phyloP scores from a whole-genome alignment of 2,797 vertebrate species.

The Acipenser oxyrinchus region DNA sequence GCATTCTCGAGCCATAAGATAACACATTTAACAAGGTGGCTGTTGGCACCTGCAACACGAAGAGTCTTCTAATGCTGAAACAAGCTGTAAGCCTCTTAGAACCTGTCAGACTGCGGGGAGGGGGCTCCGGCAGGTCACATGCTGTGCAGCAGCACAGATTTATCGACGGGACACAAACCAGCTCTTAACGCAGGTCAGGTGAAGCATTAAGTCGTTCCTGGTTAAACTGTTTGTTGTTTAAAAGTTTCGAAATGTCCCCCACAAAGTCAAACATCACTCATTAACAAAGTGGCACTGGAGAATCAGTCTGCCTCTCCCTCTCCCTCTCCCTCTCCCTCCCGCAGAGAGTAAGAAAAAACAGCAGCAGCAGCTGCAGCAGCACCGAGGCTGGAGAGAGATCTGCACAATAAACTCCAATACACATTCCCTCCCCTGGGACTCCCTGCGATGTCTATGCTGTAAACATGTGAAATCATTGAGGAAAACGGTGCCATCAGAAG shows the following conservation, averaged over 20 bases:
- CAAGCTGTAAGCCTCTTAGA: neutral
- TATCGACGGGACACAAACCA: neutral
- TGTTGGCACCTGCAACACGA: too few relatives aligned
- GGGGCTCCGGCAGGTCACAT: neutral
- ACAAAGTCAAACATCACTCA: neutral
- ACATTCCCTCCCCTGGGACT: constrained; percentile 8
- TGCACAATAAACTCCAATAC: neutral
- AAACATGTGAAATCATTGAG: too few relatives aligned
- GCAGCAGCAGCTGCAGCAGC: neutral
- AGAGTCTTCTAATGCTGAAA: neutral
- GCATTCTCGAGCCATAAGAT: neutral
- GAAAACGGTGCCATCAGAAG: too few relatives aligned
- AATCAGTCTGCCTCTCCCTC: neutral
- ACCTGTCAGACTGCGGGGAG: neutral
- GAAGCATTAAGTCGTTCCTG: neutral
- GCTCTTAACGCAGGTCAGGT: neutral
- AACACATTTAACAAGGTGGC: too few relatives aligned
- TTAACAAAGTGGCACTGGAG: neutral
- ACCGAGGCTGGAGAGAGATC: neutral
- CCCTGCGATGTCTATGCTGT: too few relatives aligned
- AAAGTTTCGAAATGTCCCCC: neutral
- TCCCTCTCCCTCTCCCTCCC: too few relatives aligned
- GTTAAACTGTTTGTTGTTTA: neutral
- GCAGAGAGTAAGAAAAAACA: neutral
- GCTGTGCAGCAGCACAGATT: neutral